Percentiles rank a stretch among this genome's conserved stretches.
Conservation (phyloP, 2,113 vertebrate genomes). For the Cottus gobio region DNA sequence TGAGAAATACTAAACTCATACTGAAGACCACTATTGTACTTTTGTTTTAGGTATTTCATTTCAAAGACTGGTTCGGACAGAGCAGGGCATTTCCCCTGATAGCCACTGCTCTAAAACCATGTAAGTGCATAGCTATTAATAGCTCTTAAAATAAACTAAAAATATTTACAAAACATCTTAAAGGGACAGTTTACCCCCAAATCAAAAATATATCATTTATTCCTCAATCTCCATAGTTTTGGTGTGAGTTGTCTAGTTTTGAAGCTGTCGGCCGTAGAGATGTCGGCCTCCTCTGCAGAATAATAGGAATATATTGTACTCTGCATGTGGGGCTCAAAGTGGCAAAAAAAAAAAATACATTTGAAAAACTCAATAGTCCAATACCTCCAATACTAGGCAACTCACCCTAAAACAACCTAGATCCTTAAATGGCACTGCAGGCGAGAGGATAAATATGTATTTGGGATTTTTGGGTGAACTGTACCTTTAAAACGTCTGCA, state of each 20-base stretch:
- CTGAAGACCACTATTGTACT: background rate
- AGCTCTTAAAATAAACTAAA: background rate
- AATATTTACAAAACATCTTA: background rate
- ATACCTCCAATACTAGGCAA: too few relatives aligned
- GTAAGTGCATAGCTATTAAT: too few relatives aligned
- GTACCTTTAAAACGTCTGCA: background rate
- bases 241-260: background rate
- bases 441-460: background rate
- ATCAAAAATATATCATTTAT: background rate
- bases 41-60: slow-evolving; percentile 89
- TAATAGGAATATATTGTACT: background rate
- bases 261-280: too few relatives aligned
- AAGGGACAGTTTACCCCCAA: background rate
- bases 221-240: background rate
- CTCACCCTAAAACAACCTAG: background rate
- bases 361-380: too few relatives aligned
- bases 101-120: slow-evolving; percentile 84
- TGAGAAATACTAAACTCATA: background rate
- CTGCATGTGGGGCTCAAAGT: background rate
- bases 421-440: too few relatives aligned
- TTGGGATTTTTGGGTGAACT: background rate
- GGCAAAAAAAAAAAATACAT: too few relatives aligned
- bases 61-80: slow-evolving; percentile 90
- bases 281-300: too few relatives aligned
- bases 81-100: slow-evolving; percentile 86